These are phyloP conservation scores for Pangasianodon gigas DNA, from an alignment of 2,113 vertebrate species.

Conservation along the genomic window DNA sequence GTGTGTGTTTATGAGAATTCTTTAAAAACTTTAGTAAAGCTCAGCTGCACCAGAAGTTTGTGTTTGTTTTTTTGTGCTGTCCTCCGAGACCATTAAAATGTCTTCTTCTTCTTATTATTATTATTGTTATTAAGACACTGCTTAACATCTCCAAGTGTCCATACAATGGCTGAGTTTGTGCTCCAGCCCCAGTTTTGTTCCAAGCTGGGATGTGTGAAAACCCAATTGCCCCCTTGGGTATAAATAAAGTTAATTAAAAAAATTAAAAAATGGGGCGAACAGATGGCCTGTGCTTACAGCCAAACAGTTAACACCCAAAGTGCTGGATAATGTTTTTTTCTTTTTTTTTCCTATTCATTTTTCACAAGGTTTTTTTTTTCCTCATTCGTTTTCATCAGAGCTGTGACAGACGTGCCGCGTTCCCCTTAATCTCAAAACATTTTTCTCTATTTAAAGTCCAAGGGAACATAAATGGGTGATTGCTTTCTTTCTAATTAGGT, in stretches of 20 bases:
- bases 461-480: background rate
- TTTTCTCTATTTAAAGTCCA: conserved; percentile 4
- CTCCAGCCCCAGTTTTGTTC: conserved; percentile 12
- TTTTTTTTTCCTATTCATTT: background rate
- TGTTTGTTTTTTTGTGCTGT: background rate
- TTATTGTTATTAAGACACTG: background rate
- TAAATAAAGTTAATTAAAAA: conserved; percentile 36
- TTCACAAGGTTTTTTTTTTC: background rate
- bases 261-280: conserved; percentile 42
- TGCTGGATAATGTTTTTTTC: conserved; percentile 11
- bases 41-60: background rate
- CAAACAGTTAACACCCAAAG: conserved; percentile 47
- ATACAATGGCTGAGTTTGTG: conserved; percentile 20
- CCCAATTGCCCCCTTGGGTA: conserved; percentile 27
- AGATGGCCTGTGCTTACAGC: conserved; percentile 53
- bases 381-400: background rate
- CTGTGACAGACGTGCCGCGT: background rate
- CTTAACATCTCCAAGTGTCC: conserved; percentile 15
- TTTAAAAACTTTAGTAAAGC: no score
- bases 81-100: background rate
- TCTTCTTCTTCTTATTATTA: background rate
- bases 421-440: background rate
- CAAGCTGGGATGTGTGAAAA: conserved; percentile 40
- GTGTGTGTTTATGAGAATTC: background rate
- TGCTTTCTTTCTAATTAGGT: conserved; percentile 16